These are phyloP conservation scores for Lysiphlebus fabarum DNA, from an alignment of 1,140 invertebrate genomes.

Conservation along the genomic window DNA sequence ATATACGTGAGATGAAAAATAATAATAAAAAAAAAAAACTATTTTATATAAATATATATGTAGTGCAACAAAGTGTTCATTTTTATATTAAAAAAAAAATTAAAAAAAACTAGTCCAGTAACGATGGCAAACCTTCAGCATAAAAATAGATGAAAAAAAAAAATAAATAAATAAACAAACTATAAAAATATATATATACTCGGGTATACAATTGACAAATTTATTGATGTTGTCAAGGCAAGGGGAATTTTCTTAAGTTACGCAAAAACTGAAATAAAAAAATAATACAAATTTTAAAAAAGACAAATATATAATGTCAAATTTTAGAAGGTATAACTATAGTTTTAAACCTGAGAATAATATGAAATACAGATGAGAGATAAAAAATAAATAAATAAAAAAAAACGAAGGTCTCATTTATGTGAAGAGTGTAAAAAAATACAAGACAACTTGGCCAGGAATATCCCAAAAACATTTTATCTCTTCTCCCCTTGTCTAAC, in stretches of 20 bases:
- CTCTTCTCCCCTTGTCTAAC: conserved; percentile 29
- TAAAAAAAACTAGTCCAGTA: not conserved
- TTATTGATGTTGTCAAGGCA: not conserved
- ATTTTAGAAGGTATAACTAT: not conserved
- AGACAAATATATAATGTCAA: too few species aligned
- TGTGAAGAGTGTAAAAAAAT: conserved; percentile 4
- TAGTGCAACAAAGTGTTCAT: too few species aligned
- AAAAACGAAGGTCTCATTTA: conserved; percentile 6
- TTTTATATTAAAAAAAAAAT: too few species aligned
- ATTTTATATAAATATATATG: too few species aligned
- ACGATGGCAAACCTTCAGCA: not conserved
- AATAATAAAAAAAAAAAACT: too few species aligned
- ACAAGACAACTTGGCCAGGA: conserved; percentile 25
- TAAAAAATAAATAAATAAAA: not conserved
- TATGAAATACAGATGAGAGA: not conserved
- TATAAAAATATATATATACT: not conserved
- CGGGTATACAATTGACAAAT: not conserved
- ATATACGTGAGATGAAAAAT: too few species aligned
- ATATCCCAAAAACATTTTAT: conserved; percentile 28
- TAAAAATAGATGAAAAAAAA: not conserved
- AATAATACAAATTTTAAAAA: not conserved
- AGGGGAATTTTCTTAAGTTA: not conserved
- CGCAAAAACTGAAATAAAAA: conserved; percentile 6
- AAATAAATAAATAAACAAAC: too few species aligned
- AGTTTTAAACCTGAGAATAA: conserved; percentile 4